These are phyloP conservation scores for Pseudobourletiella spinata DNA, from an alignment of 1,140 invertebrate species.

Conservation along the genomic window DNA sequence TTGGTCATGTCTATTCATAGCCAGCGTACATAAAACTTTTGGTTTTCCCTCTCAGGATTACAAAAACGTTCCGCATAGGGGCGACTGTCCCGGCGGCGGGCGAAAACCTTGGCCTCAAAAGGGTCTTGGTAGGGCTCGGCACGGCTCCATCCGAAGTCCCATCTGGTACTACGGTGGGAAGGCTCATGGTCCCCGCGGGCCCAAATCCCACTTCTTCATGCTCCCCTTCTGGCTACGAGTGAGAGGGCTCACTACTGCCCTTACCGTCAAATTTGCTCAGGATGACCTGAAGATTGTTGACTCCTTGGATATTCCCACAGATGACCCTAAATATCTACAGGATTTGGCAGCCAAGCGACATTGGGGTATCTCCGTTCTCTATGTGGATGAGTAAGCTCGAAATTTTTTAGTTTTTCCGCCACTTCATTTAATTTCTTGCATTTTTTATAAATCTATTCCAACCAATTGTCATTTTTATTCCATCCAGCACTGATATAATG, in stretches of 20 bases:
- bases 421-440: background rate
- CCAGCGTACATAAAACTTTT: no score
- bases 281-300: constrained; percentile 90
- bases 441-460: background rate
- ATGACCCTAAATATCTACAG: constrained; percentile 66
- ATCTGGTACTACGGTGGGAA: constrained; percentile 69
- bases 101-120: constrained; percentile 95
- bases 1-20: no score
- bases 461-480: background rate
- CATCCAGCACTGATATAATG: constrained; percentile 69
- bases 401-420: background rate
- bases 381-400: constrained; percentile 73
- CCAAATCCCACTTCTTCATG: constrained; percentile 87
- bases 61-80: constrained; percentile 60
- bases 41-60: no score
- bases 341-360: constrained; percentile 70
- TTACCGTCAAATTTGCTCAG: constrained; percentile 81
- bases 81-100: constrained; percentile 78
- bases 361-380: constrained; percentile 92
- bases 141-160: constrained; percentile 83
- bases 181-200: constrained; percentile 75
- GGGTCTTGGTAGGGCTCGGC: constrained; percentile 74
- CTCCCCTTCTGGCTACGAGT: constrained; percentile 64
- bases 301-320: constrained; percentile 72
- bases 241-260: constrained; percentile 64